Conservation (phyloP, 1,140 invertebrate species). For the Zaprionus kolodkinae region DNA sequence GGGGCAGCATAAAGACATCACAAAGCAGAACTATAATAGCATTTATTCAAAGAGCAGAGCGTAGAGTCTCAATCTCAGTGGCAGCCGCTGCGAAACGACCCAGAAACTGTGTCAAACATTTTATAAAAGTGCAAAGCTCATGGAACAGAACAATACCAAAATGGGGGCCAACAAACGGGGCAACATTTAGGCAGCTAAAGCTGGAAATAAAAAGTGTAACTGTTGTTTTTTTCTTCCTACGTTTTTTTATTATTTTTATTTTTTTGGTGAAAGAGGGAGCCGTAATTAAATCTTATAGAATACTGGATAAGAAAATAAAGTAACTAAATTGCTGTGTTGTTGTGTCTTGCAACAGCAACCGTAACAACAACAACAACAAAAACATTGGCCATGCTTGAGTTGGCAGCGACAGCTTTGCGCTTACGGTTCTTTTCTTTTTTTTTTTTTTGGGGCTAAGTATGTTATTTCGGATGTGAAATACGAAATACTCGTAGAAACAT, state of each 20-base stretch:
- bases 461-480: constrained; percentile 57
- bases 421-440: constrained; percentile 59
- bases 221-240: constrained; percentile 40
- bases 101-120: constrained; percentile 80
- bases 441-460: constrained; percentile 36
- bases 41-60: constrained; percentile 73
- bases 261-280: constrained; percentile 35
- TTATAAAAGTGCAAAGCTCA: constrained; percentile 71
- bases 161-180: constrained; percentile 74
- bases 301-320: constrained; percentile 44
- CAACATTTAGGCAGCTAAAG: constrained; percentile 66
- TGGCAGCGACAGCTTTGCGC: constrained; percentile 41
- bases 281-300: constrained; percentile 79
- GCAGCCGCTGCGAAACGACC: constrained; percentile 31
- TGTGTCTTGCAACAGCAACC: constrained; percentile 46
- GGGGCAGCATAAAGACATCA: constrained; percentile 61
- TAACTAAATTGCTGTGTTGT: constrained; percentile 43
- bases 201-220: constrained; percentile 75
- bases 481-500: constrained; percentile 50
- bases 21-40: constrained; percentile 60
- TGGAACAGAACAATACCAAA: constrained; percentile 72
- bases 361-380: constrained; percentile 42
- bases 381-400: constrained; percentile 64
- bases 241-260: constrained; percentile 3
- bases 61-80: constrained; percentile 64